These are phyloP conservation scores for Nasonia giraulti DNA, from an alignment of 1,140 invertebrate genomes.

Conservation along the genomic window DNA sequence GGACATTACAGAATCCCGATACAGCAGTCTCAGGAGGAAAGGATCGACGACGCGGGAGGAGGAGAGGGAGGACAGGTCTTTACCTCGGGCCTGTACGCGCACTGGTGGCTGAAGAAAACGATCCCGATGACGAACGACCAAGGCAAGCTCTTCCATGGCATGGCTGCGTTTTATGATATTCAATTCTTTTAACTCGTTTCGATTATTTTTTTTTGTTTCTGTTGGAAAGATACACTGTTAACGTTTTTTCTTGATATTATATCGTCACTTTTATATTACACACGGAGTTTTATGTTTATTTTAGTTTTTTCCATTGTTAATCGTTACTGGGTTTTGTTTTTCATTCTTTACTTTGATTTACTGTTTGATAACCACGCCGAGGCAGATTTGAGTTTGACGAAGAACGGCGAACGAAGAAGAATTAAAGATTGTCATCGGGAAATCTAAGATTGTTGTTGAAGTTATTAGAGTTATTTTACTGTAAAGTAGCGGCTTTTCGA, in stretches of 20 bases:
- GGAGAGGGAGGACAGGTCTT: conserved; percentile 73
- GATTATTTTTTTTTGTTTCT: neutral
- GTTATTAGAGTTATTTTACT: neutral
- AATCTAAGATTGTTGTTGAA: neutral
- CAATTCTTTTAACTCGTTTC: conserved; percentile 5
- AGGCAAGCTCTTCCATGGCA: conserved; percentile 75
- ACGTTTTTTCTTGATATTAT: conserved; percentile 9
- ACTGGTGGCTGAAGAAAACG: conserved; percentile 93
- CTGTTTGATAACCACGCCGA: conserved; percentile 34
- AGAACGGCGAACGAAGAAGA: conserved; percentile 37
- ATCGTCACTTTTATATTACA: neutral
- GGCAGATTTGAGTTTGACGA: conserved; percentile 29
- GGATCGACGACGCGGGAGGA: neutral
- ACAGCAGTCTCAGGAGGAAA: neutral
- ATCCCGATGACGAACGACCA: conserved; percentile 75
- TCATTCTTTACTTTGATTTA: conserved; percentile 17
- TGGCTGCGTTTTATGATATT: conserved; percentile 67
- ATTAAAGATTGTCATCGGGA: conserved; percentile 7
- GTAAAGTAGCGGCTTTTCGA: neutral
- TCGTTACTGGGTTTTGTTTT: conserved; percentile 1
- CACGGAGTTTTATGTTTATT: neutral
- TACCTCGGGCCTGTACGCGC: conserved; percentile 89
- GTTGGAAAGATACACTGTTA: neutral
- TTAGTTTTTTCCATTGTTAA: conserved; percentile 14
- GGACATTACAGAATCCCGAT: neutral